Evolutionary conservation across 2,888 invertebrate genomes (phyloP).

Genomic region (Chrysolina americana): DNA sequence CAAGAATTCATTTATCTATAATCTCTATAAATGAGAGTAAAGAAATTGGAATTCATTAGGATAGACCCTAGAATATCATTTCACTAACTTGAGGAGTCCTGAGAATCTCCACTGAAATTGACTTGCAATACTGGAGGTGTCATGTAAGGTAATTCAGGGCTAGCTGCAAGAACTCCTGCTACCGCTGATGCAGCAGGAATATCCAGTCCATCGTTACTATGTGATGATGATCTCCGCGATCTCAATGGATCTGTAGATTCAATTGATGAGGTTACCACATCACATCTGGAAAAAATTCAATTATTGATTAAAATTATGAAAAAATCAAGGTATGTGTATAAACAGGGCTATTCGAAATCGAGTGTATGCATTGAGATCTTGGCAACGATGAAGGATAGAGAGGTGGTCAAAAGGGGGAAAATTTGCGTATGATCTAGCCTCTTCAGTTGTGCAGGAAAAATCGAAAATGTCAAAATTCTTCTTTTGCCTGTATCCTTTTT

Average conservation of each 20-base stretch:
- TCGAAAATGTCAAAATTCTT: no score
- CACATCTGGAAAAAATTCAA: constrained; percentile 42
- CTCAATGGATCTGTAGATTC: constrained; percentile 71
- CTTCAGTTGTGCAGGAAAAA: no score
- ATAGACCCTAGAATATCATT: background rate
- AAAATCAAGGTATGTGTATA: no score
- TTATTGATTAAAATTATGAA: background rate
- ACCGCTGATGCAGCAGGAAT: constrained; percentile 92
- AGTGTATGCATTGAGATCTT: no score
- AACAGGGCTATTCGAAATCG: no score
- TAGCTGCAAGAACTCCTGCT: constrained; percentile 87
- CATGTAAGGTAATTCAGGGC: constrained; percentile 91
- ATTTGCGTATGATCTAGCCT: no score
- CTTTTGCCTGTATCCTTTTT: no score
- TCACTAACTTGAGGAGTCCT: constrained; percentile 85
- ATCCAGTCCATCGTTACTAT: constrained; percentile 71
- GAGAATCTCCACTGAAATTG: constrained; percentile 92
- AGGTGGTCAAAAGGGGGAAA: no score
- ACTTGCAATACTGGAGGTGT: constrained; percentile 79
- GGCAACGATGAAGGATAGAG: no score
- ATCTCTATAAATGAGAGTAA: no score
- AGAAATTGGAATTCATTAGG: background rate
- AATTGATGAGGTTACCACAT: constrained; percentile 53
- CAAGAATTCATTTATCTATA: no score
- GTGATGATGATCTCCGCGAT: constrained; percentile 71